Conservation (phyloP, 2,888 invertebrate species). For the Phaedon cochleariae region DNA sequence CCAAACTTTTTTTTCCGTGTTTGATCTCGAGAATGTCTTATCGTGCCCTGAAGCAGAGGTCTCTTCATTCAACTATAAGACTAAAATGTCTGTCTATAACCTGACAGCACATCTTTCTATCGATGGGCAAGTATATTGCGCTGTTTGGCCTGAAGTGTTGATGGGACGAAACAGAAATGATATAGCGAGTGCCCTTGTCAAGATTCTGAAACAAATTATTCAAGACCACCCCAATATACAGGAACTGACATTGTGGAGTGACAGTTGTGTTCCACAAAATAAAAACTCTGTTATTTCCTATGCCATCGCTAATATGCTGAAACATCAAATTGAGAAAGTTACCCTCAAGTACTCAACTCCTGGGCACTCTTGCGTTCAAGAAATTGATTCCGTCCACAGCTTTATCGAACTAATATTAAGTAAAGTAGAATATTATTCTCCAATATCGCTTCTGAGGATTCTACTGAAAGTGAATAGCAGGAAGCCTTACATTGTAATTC, state of each 20-base stretch:
- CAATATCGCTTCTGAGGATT: constrained; percentile 31
- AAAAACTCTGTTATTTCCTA: too few species aligned
- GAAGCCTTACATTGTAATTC: constrained; percentile 29
- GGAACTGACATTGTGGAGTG: too few species aligned
- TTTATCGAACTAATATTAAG: constrained; percentile 27
- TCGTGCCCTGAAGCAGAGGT: not conserved
- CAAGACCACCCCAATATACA: too few species aligned
- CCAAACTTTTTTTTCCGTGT: too few species aligned
- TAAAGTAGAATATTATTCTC: constrained; percentile 35
- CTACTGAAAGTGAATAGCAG: constrained; percentile 25
- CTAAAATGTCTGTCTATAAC: not conserved
- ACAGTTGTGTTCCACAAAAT: too few species aligned
- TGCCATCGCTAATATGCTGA: too few species aligned
- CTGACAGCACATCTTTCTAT: not conserved
- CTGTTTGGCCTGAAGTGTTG: not conserved
- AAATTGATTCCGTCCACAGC: constrained; percentile 41
- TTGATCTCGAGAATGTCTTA: not conserved
- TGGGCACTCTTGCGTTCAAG: constrained; percentile 44
- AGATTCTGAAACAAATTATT: too few species aligned
- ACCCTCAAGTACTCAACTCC: constrained; percentile 44
- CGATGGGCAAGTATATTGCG: not conserved
- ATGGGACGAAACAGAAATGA: too few species aligned
- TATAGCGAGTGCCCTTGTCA: too few species aligned
- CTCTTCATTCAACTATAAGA: not conserved
- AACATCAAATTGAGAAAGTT: constrained; percentile 16